Base-by-base conservation (phyloP, 1,140 invertebrate species). In the Penaeus japonicus region DNA sequence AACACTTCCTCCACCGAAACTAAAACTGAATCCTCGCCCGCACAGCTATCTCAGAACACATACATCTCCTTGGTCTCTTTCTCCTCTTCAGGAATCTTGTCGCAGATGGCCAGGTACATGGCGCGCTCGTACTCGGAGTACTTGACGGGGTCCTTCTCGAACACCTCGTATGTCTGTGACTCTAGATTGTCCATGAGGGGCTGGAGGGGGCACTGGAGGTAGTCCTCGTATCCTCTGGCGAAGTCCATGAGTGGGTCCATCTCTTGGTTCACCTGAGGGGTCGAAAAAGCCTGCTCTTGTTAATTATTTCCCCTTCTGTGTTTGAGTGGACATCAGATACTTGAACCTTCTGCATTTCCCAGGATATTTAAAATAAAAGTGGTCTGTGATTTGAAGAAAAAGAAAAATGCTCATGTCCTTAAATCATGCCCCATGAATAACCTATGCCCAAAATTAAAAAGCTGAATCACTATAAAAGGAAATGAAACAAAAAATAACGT, bases 61-160 rank as follows among this genome's bases (percentile, higher is more conserved):
- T 81, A 91, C 91, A 91, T 82, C 65, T 89, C 87, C 47, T 89
- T 91, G 10, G 90, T 92, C 27, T 93, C 92, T 87, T 94, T 94
- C 65, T 94, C 92, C 79, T n/a, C n/a, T 27, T 93, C 92, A 77
- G 92, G 91, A 59, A 94, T 91, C 86, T n/a, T 92, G 87, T 94
- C 93, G n/a, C 93, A 91, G 7, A 99, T 93, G 22, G 97, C 97
- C 92, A 94, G 92, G 88, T 95, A 94, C 18, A 94, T 92, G 54
- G 93, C 94, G 91, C 93, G n/a, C n/a, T n/a, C n/a, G 93, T 99
- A 99, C 87, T 97, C 94, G 39, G 95, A 94, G 93, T 99, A 99
- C 93, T 99, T 99, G 0, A 98, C 94, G 18, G 97, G 97, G 95
- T 99, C 99, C 92, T 97, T 97, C 93, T 99, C 99, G 94, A 99